A percentile compares a stretch with the other conserved stretches of the same genome.
phyloP scores from a whole-genome alignment of 1,140 invertebrate species.

The Pteromalus puparum region DNA sequence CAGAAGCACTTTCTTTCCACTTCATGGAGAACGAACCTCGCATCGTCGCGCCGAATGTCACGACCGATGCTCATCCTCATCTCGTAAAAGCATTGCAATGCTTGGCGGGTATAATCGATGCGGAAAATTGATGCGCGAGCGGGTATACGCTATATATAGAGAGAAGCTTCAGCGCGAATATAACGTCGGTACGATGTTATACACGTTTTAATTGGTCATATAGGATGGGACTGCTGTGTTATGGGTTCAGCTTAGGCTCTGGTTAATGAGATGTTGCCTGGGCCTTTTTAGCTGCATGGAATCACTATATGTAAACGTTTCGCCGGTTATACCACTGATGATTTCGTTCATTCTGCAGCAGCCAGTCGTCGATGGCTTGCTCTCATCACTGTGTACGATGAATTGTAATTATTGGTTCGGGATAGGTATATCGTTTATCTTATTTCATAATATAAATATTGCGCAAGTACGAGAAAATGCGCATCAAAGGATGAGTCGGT shows the following conservation, averaged over 20 bases:
- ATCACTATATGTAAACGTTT: not conserved
- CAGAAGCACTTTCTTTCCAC: conserved; percentile 32
- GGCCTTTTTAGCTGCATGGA: not conserved
- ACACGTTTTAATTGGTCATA: conserved; percentile 43
- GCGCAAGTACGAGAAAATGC: conserved; percentile 6
- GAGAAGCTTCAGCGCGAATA: not conserved
- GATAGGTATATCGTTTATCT: conserved; percentile 36
- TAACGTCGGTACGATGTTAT: conserved; percentile 16
- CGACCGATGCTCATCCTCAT: conserved; percentile 37
- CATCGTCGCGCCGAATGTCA: conserved; percentile 26
- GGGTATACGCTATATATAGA: not conserved
- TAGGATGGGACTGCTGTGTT: not conserved
- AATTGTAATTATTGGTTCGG: conserved; percentile 37
- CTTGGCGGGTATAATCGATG: not conserved
- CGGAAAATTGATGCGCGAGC: conserved; percentile 26
- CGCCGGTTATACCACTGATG: not conserved
- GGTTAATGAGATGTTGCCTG: conserved; percentile 37
- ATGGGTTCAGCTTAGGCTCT: not conserved
- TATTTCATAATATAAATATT: conserved; percentile 47
- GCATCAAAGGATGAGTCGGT: not conserved
- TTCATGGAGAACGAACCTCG: not conserved
- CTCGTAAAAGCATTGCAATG: not conserved
- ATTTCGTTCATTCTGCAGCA: conserved; percentile 9
- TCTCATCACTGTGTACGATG: not conserved
- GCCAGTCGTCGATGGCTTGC: not conserved